Evolutionary conservation across 1,140 invertebrate genomes (phyloP), one percentile per base, ranked within the genome.

Genomic region (Drosophila simulans): DNA sequence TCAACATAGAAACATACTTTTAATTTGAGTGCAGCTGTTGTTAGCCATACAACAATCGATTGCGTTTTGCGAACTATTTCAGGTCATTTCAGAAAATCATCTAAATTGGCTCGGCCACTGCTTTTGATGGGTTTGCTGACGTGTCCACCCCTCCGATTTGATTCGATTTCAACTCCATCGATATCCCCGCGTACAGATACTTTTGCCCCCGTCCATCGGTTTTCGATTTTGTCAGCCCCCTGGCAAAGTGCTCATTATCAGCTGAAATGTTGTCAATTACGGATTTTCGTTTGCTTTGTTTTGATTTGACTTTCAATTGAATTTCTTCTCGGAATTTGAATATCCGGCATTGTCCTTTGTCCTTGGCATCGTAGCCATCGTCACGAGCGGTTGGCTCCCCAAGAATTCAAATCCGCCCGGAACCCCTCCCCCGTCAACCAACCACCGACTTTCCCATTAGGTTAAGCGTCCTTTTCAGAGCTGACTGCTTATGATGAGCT

Each of bases 281-380:
- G 70, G 66, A 75, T 76, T 89, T 88, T 76, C 74, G 77, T 85
- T 86, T 86, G 75, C 46, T 79, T 88, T 88, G 75, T 88, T 82
- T 88, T 79, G 79, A 88, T 86, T 86, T 82, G 82, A 82, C 82
- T 86, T 86, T 82, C 82, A 86, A 86, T 86, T 86, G 82, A 86
- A 82, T 86, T 88, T 88, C 69, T 54, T 34, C 70, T 76, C 71
- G 80, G 74, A 60, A 86, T 86, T 88, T 86, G 83, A 86, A 86
- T 86, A 88, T 76, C 64, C 64, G 51, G 54, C 56, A 63, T 72
- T 72, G 60, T 63, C 76, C 39, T 72, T 68, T 66, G 58, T 55
- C 71, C 53, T 56, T 51, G 71, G 15, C 40, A 13, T 48, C 69
- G 55, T 68, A 76, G 58, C 54, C 59, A 75, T 76, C 72, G 72